These are phyloP conservation scores for Thunnus thynnus DNA, from an alignment of 2,113 vertebrate species.

Conservation along the genomic window DNA sequence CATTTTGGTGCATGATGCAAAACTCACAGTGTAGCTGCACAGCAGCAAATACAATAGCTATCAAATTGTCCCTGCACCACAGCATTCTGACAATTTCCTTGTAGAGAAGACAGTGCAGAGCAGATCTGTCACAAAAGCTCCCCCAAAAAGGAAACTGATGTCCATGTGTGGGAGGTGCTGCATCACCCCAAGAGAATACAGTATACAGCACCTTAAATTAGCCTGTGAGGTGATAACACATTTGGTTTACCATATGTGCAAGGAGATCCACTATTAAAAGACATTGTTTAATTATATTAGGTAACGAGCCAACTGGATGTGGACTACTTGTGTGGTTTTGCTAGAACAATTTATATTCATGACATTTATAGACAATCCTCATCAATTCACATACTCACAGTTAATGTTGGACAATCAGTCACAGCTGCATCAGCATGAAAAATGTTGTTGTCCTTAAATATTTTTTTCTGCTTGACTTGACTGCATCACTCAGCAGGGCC, in stretches of 20 bases:
- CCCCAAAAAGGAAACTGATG: conserved; percentile 27
- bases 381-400: conserved; percentile 7
- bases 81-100: conserved; percentile 40
- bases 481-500: conserved; percentile 17
- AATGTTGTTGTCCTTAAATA: conserved; percentile 16
- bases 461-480: conserved; percentile 17
- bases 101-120: conserved; percentile 30
- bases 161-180: conserved; percentile 52
- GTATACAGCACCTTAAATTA: conserved; percentile 17
- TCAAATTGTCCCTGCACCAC: conserved; percentile 43
- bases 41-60: conserved; percentile 43
- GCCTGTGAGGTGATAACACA: conserved; percentile 2
- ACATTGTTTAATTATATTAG: conserved; percentile 21
- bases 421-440: conserved; percentile 1
- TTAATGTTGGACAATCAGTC: background rate
- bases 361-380: conserved; percentile 28
- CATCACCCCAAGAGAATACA: background rate
- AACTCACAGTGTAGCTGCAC: conserved; percentile 42
- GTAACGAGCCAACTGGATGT: conserved; percentile 25
- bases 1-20: conserved; percentile 14
- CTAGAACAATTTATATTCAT: conserved; percentile 15
- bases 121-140: conserved; percentile 47
- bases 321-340: conserved; percentile 15
- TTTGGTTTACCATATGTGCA: conserved; percentile 9
- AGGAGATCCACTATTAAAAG: conserved; percentile 1